A percentile compares a stretch with the other conserved stretches of the same genome.
phyloP scores from a whole-genome alignment of 1,140 invertebrate genomes.

The Drosophila setifemur region DNA sequence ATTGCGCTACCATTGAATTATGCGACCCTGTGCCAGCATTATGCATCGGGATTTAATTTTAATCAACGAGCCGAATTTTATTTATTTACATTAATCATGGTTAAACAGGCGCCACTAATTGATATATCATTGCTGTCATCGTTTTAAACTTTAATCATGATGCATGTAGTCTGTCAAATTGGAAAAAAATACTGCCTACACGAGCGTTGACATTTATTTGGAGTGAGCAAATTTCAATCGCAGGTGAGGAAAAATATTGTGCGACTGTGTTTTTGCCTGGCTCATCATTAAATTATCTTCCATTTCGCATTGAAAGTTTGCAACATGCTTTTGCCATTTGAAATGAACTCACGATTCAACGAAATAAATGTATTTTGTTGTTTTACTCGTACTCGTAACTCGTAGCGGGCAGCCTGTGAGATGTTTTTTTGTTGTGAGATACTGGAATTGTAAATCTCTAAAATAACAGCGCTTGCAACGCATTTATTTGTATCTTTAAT shows the following conservation, averaged over 20 bases:
- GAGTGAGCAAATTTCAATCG: constrained; percentile 23
- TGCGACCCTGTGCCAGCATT: constrained; percentile 7
- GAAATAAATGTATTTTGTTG: background rate
- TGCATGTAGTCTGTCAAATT: constrained; percentile 17
- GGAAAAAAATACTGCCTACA: constrained; percentile 37
- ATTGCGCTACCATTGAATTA: constrained; percentile 34
- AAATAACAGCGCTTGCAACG: no score
- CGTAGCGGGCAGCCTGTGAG: background rate
- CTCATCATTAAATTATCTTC: constrained; percentile 42
- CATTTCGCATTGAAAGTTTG: constrained; percentile 1
- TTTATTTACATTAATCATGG: constrained; percentile 57
- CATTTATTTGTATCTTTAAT: no score
- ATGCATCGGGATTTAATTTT: constrained; percentile 15
- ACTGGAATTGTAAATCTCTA: no score
- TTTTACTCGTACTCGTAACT: background rate
- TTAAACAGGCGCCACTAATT: constrained; percentile 55
- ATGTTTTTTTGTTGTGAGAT: no score
- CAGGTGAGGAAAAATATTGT: constrained; percentile 1
- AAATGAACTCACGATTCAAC: background rate
- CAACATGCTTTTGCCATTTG: background rate
- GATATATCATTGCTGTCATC: constrained; percentile 37
- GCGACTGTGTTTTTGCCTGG: background rate
- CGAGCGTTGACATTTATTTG: constrained; percentile 4
- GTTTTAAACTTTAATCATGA: constrained; percentile 34
- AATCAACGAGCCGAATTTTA: constrained; percentile 38